These are phyloP conservation scores for Brachylomia viminalis DNA, from an alignment of 2,888 invertebrate genomes.

Conservation along the genomic window DNA sequence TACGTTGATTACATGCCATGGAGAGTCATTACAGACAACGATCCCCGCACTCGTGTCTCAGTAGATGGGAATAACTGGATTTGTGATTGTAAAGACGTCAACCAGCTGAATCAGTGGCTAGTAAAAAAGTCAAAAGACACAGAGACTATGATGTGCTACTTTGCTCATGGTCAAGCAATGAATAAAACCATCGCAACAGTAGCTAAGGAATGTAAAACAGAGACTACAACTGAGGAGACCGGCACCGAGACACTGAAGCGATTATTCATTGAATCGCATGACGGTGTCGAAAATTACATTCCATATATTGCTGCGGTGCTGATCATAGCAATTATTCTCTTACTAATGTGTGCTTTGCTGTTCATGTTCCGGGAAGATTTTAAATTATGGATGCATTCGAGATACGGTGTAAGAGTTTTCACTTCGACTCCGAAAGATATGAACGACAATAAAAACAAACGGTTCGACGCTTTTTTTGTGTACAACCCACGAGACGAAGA, in stretches of 20 bases:
- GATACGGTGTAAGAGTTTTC: constrained; percentile 94
- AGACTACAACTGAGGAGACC: constrained; percentile 92
- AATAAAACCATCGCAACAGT: constrained; percentile 88
- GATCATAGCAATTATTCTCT: constrained; percentile 92
- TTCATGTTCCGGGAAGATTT: constrained; percentile 95
- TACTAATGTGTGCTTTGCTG: constrained; percentile 92
- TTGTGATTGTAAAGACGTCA: constrained; percentile 94
- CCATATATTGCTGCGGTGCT: constrained; percentile 93
- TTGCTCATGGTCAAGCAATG: constrained; percentile 88
- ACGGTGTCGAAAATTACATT: constrained; percentile 93
- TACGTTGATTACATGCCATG: constrained; percentile 94
- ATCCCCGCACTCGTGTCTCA: constrained; percentile 92
- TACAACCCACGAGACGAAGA: constrained; percentile 95
- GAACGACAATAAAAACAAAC: constrained; percentile 92
- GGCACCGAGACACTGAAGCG: constrained; percentile 90
- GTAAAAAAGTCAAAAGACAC: constrained; percentile 92
- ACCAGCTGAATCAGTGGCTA: constrained; percentile 93
- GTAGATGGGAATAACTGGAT: constrained; percentile 95
- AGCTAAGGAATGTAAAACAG: constrained; percentile 91
- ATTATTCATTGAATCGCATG: constrained; percentile 91
- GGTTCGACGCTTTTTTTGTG: constrained; percentile 96
- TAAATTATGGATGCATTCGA: constrained; percentile 94
- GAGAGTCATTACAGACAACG: constrained; percentile 92
- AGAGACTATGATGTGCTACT: constrained; percentile 92
- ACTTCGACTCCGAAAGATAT: constrained; percentile 90